Evolutionary conservation across 2,113 vertebrate genomes (phyloP).

Genomic region (Oreochromis spilurus): DNA sequence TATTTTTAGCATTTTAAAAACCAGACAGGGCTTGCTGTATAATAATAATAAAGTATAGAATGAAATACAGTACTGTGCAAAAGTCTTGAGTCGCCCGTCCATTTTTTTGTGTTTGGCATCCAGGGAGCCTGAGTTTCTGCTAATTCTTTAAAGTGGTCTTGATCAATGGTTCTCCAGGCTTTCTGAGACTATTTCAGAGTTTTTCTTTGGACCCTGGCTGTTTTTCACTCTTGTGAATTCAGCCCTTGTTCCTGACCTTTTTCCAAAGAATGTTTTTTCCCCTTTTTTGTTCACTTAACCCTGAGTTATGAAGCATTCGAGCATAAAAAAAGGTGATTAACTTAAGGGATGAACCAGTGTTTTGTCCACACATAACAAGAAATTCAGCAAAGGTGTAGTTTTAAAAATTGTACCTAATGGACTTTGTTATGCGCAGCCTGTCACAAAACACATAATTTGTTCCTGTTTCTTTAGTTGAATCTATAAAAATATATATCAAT

Average conservation of each 20-base stretch:
- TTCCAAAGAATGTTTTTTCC: neutral
- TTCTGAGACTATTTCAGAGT: neutral
- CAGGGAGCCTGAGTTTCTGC: neutral
- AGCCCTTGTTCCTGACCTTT: neutral
- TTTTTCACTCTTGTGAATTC: neutral
- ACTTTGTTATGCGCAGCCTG: neutral
- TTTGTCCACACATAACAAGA: neutral
- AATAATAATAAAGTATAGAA: neutral
- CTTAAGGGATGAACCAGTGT: neutral
- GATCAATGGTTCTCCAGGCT: neutral
- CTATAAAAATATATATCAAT: neutral
- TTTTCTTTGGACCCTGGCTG: neutral
- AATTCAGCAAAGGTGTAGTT: neutral
- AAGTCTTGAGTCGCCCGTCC: neutral
- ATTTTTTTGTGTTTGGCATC: neutral
- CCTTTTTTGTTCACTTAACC: neutral
- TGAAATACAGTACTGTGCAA: neutral
- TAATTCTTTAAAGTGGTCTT: neutral
- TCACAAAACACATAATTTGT: neutral
- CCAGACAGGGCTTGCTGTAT: neutral
- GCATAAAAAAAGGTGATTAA: neutral
- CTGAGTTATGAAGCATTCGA: neutral
- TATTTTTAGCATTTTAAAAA: neutral
- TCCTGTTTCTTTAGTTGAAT: neutral
- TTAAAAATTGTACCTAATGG: neutral